Conservation (phyloP, 2,888 invertebrate species). For the Amphipoea oculea region DNA sequence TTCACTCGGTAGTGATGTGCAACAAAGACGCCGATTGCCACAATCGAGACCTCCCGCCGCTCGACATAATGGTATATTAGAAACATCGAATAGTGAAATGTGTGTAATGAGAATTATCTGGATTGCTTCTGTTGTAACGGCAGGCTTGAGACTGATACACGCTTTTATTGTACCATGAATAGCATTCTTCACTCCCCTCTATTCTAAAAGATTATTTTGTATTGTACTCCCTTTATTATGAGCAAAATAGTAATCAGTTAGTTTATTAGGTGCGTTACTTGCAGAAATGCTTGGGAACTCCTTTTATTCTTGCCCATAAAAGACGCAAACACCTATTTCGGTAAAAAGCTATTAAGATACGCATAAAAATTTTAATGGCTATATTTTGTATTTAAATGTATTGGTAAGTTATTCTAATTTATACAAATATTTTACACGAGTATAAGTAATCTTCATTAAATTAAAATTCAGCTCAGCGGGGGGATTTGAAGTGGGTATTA, state of each 20-base stretch:
- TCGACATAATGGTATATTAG: conserved; percentile 86
- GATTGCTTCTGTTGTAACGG: conserved; percentile 88
- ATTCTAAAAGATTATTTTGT: conserved; percentile 86
- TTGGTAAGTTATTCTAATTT: conserved; percentile 69
- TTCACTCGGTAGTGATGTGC: conserved; percentile 87
- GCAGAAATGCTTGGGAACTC: conserved; percentile 79
- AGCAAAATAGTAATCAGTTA: conserved; percentile 88
- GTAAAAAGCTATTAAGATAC: conserved; percentile 66
- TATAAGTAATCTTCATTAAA: conserved; percentile 73
- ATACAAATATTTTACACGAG: conserved; percentile 68
- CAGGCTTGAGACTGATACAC: conserved; percentile 82
- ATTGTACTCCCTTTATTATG: conserved; percentile 84
- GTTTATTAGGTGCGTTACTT: conserved; percentile 87
- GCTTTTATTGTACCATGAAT: conserved; percentile 85
- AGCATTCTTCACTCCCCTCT: conserved; percentile 86
- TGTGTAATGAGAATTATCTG: conserved; percentile 90
- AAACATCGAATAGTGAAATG: conserved; percentile 88
- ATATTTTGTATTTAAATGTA: conserved; percentile 64
- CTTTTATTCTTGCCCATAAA: conserved; percentile 72
- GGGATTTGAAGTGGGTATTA: conserved; percentile 76
- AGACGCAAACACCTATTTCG: conserved; percentile 66
- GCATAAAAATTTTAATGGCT: conserved; percentile 56
- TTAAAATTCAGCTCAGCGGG: conserved; percentile 78
- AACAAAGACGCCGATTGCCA: conserved; percentile 86
- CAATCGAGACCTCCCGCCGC: conserved; percentile 87